Percentiles rank a stretch among this genome's conserved stretches.
These are phyloP conservation scores for Cosmorhoe ocellata DNA, from an alignment of 2,888 invertebrate species.

Conservation along the genomic window DNA sequence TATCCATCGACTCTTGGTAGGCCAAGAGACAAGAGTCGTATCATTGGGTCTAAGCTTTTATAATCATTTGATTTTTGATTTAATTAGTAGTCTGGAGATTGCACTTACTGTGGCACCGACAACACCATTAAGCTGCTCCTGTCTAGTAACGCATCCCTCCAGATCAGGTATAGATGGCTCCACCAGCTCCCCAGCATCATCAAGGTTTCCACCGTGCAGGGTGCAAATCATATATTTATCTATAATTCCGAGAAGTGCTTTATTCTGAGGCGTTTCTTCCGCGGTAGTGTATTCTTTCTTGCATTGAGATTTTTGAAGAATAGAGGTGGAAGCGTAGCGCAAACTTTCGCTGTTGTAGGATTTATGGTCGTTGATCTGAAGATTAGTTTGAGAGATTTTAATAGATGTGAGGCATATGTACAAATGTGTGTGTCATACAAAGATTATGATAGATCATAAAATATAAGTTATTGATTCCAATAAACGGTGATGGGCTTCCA, in stretches of 20 bases:
- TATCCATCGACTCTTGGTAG: no score
- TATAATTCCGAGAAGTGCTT: slow-evolving; percentile 10
- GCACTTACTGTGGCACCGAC: background rate
- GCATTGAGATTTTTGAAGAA: slow-evolving; percentile 34
- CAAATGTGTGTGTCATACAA: no score
- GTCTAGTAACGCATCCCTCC: slow-evolving; percentile 5
- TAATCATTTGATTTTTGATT: no score
- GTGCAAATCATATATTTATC: slow-evolving; percentile 31
- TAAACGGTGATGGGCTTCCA: no score
- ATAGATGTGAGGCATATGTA: no score
- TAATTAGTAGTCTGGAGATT: no score
- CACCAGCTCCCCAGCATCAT: slow-evolving; percentile 23
- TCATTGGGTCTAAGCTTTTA: no score
- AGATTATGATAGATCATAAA: no score
- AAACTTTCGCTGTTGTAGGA: slow-evolving; percentile 7
- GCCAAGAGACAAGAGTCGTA: no score
- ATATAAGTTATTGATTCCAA: no score
- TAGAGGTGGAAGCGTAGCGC: slow-evolving; percentile 37
- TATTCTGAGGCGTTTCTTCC: background rate
- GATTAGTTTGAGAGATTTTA: background rate
- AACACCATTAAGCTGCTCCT: background rate
- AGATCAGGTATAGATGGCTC: background rate
- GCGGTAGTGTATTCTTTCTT: slow-evolving; percentile 6
- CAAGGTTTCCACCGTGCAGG: slow-evolving; percentile 17
- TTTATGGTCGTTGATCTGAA: background rate